Evolutionary conservation across 2,888 invertebrate species (phyloP).

Genomic region (Hetaerina titia): DNA sequence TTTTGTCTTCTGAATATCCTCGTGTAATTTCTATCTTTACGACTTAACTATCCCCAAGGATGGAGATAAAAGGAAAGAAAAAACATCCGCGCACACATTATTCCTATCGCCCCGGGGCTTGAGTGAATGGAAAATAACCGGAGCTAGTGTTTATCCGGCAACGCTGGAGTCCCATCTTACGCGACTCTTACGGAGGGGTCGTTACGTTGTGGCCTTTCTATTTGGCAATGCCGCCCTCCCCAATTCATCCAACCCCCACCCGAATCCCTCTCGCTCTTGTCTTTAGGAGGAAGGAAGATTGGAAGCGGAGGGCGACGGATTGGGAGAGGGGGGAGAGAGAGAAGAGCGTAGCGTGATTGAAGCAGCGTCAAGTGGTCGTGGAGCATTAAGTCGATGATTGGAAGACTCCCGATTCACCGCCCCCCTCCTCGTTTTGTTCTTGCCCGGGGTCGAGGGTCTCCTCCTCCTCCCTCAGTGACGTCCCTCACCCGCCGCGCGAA

Average conservation of each 20-base stretch:
- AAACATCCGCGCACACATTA: too few species aligned
- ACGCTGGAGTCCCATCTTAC: neutral
- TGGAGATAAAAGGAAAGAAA: too few species aligned
- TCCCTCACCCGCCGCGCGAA: neutral
- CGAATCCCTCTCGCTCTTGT: neutral
- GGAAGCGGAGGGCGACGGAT: neutral
- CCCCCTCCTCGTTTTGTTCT: conserved; percentile 30
- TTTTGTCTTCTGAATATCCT: too few species aligned
- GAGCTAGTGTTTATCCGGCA: neutral
- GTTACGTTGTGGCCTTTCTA: neutral
- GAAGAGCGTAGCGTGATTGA: neutral
- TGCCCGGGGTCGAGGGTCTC: conserved; percentile 33
- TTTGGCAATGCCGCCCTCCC: neutral
- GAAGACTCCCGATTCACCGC: neutral
- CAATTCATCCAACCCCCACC: neutral
- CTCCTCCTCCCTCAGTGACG: neutral
- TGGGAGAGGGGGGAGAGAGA: neutral
- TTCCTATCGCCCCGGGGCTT: neutral
- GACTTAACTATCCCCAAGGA: too few species aligned
- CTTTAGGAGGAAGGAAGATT: neutral
- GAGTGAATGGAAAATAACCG: too few species aligned
- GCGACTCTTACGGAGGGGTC: neutral
- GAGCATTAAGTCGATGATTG: conserved; percentile 56
- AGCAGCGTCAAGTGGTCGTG: conserved; percentile 53
- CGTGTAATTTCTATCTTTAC: too few species aligned